These are phyloP conservation scores for Drosophila picticornis DNA, from an alignment of 2,888 invertebrate genomes.

Conservation along the genomic window DNA sequence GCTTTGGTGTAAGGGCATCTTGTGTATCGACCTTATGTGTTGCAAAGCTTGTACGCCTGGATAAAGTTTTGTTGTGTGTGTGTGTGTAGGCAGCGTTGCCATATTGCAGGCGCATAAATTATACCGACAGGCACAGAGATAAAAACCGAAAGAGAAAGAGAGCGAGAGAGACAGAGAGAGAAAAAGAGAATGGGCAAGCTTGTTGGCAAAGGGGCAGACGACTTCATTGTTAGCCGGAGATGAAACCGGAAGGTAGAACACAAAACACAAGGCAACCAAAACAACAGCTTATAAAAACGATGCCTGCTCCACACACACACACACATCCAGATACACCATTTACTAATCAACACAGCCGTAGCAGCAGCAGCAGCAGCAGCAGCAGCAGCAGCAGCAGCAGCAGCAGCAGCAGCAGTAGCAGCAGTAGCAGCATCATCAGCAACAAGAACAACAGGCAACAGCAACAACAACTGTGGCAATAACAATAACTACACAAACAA, in stretches of 20 bases:
- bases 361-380: too few species aligned
- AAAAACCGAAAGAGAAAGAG: conserved; percentile 14
- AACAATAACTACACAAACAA: conserved; percentile 58
- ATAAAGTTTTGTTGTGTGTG: conserved; percentile 55
- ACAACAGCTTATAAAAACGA: conserved; percentile 72
- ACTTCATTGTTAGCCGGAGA: conserved; percentile 74
- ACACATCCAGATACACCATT: conserved; percentile 52
- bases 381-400: conserved; percentile 36
- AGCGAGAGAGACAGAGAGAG: not conserved
- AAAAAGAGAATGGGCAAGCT: conserved; percentile 2
- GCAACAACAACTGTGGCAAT: conserved; percentile 37
- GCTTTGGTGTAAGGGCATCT: conserved; percentile 60
- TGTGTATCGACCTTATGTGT: conserved; percentile 71
- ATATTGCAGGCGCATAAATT: conserved; percentile 77
- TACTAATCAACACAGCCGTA: conserved; percentile 78
- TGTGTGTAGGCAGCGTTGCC: conserved; percentile 64
- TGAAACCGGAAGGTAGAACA: conserved; percentile 75
- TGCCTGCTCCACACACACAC: conserved; percentile 34
- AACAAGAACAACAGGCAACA: conserved; percentile 25
- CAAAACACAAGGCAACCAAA: conserved; percentile 64
- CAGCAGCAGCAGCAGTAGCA: conserved; percentile 42
- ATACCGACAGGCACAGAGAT: conserved; percentile 60
- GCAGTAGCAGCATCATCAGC: conserved; percentile 13
- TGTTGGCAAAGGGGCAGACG: conserved; percentile 39
- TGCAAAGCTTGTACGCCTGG: conserved; percentile 61